Evolutionary conservation across 1,140 invertebrate species (phyloP).

Genomic region (Venustaconcha ellipsiformis): DNA sequence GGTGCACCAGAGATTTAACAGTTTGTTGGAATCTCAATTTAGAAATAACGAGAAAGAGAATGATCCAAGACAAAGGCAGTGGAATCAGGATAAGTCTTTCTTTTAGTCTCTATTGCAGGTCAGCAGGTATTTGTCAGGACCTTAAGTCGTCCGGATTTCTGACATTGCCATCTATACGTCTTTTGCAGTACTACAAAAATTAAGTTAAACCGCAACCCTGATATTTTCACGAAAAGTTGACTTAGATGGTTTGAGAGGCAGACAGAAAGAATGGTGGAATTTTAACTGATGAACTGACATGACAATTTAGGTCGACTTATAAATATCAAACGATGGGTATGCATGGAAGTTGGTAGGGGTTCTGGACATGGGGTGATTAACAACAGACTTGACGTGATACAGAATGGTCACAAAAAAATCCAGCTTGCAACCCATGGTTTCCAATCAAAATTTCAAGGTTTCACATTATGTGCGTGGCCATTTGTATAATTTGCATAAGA

Average conservation of each 20-base stretch:
- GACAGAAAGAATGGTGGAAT: constrained; percentile 22
- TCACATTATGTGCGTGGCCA: too few species aligned
- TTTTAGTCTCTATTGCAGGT: constrained; percentile 9
- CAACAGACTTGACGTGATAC: too few species aligned
- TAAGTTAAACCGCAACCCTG: constrained; percentile 23
- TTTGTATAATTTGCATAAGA: too few species aligned
- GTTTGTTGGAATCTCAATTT: constrained; percentile 25
- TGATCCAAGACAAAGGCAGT: constrained; percentile 19
- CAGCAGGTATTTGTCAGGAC: constrained; percentile 13
- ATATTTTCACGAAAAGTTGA: constrained; percentile 13
- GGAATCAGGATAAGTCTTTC: constrained; percentile 25
- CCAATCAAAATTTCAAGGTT: too few species aligned
- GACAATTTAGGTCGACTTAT: constrained; percentile 24
- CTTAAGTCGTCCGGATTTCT: constrained; percentile 14
- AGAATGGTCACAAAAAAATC: too few species aligned
- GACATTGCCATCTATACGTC: constrained; percentile 5
- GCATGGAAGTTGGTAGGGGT: too few species aligned
- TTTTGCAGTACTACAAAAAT: constrained; percentile 13
- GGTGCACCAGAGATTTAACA: constrained; percentile 11
- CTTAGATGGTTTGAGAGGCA: constrained; percentile 22
- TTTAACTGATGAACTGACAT: constrained; percentile 30
- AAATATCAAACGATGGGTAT: not conserved
- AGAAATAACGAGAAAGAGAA: constrained; percentile 8
- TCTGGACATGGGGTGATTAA: too few species aligned
- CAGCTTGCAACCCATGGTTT: too few species aligned